Conservation (phyloP, 2,888 invertebrate species). For the Leptinotarsa juncta region DNA sequence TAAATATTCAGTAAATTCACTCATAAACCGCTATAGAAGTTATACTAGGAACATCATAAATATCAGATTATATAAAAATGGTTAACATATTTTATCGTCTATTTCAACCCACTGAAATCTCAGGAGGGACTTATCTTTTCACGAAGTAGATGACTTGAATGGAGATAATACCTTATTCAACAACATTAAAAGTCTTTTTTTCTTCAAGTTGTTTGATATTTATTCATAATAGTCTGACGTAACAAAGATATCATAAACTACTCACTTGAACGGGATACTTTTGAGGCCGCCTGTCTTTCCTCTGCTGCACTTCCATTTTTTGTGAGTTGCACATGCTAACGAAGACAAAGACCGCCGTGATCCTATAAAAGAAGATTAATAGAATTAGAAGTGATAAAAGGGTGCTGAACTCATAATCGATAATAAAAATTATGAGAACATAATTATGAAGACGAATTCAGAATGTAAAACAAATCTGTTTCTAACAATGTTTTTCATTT, state of each 20-base stretch:
- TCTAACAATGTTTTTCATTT: background rate
- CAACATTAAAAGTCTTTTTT: conserved; percentile 12
- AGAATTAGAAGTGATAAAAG: conserved; percentile 27
- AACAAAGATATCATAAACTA: conserved; percentile 28
- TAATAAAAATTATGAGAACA: background rate
- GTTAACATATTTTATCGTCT: background rate
- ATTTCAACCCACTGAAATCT: conserved; percentile 9
- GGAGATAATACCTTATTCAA: conserved; percentile 1
- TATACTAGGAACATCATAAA: background rate
- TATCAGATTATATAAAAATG: background rate
- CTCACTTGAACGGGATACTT: conserved; percentile 57
- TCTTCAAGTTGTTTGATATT: background rate
- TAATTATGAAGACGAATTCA: background rate
- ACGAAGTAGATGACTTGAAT: conserved; percentile 1
- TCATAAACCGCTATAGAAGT: background rate
- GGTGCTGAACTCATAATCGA: background rate
- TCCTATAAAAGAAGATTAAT: conserved; percentile 53
- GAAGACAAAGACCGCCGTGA: conserved; percentile 55
- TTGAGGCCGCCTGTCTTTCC: conserved; percentile 47
- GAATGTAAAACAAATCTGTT: background rate
- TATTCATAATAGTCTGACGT: background rate
- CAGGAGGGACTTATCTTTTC: background rate
- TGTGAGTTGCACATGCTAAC: conserved; percentile 55
- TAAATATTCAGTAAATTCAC: background rate
- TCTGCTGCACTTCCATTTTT: conserved; percentile 44